Conservation (phyloP, 2,888 invertebrate genomes). For the Volucella inanis region DNA sequence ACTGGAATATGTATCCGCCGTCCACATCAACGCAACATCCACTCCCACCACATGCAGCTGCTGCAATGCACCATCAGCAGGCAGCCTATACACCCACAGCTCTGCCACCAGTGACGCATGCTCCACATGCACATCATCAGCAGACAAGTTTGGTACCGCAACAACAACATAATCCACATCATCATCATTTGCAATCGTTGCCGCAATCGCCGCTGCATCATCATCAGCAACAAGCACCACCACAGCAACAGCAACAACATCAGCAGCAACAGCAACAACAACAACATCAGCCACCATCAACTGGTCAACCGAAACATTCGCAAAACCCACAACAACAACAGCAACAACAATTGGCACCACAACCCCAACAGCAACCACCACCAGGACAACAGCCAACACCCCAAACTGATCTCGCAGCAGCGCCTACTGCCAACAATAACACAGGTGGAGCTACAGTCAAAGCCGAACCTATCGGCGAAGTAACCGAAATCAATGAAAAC, state of each 20-base stretch:
- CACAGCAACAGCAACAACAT: slow-evolving; percentile 54
- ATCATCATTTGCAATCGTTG: slow-evolving; percentile 67
- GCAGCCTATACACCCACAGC: slow-evolving; percentile 78
- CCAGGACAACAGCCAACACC: slow-evolving; percentile 80
- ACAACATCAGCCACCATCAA: slow-evolving; percentile 77
- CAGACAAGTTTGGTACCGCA: slow-evolving; percentile 67
- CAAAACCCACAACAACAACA: slow-evolving; percentile 75
- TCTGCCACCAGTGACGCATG: slow-evolving; percentile 76
- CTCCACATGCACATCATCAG: slow-evolving; percentile 75
- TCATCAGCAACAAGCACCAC: slow-evolving; percentile 85
- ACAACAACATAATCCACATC: slow-evolving; percentile 76
- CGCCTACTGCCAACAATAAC: slow-evolving; percentile 64
- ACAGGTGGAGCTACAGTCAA: slow-evolving; percentile 85
- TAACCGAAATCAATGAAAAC: slow-evolving; percentile 91
- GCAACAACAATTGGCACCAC: slow-evolving; percentile 84
- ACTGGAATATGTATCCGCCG: slow-evolving; percentile 86
- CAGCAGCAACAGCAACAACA: slow-evolving; percentile 71
- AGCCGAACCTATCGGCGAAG: slow-evolving; percentile 90
- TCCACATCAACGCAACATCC: slow-evolving; percentile 79
- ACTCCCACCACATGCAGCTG: slow-evolving; percentile 74
- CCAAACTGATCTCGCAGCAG: slow-evolving; percentile 69
- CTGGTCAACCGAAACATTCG: slow-evolving; percentile 70
- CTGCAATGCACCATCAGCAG: slow-evolving; percentile 75
- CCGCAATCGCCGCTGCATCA: slow-evolving; percentile 70
- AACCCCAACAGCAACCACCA: slow-evolving; percentile 76